phyloP scores from a whole-genome alignment of 2,797 vertebrate species.

The Atherinosoma microstoma region DNA sequence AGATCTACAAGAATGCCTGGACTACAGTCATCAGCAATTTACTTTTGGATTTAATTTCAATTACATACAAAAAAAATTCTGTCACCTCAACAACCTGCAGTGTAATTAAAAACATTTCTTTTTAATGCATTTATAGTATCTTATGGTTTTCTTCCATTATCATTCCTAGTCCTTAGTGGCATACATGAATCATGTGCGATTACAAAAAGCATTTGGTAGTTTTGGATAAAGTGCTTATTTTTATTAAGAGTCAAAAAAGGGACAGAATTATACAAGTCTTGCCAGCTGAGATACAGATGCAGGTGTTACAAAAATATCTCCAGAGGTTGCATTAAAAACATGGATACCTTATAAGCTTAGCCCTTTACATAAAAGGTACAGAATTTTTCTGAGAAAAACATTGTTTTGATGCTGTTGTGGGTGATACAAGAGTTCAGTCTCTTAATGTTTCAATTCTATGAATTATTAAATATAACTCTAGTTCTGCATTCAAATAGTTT shows the following conservation, averaged over 20 bases:
- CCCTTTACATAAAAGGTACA: too few relatives aligned
- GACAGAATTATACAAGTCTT: too few relatives aligned
- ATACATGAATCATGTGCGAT: background rate
- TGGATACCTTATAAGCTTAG: too few relatives aligned
- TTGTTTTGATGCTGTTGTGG: too few relatives aligned
- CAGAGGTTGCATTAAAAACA: too few relatives aligned
- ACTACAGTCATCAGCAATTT: background rate
- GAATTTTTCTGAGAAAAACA: too few relatives aligned
- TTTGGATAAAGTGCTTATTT: background rate
- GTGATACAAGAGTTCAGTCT: too few relatives aligned
- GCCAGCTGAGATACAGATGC: background rate
- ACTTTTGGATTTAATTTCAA: background rate
- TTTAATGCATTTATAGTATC: too few relatives aligned
- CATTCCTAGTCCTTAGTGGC: slow-evolving; percentile 28
- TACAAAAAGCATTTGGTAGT: background rate
- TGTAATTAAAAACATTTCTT: background rate
- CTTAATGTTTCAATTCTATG: background rate
- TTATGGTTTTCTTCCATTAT: background rate
- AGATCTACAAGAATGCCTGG: background rate
- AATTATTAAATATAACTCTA: background rate
- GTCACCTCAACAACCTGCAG: background rate
- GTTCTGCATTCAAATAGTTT: background rate
- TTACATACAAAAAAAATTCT: background rate
- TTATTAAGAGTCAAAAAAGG: too few relatives aligned
- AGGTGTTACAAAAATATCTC: too few relatives aligned